Conservation (phyloP, 92 coral and sea anemone species). For the Umimayanthus kanabou region DNA sequence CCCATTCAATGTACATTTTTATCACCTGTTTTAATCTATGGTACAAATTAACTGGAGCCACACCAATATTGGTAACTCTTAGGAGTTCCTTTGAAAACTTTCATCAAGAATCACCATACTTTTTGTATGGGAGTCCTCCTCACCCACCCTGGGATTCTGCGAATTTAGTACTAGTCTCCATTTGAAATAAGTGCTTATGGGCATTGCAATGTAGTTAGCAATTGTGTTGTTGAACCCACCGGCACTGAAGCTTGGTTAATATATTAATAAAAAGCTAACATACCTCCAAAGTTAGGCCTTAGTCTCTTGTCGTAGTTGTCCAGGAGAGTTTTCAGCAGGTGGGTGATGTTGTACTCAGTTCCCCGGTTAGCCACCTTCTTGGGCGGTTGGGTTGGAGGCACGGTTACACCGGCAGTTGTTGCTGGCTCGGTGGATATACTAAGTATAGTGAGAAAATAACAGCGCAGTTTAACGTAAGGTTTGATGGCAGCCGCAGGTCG, state of each 20-base stretch:
- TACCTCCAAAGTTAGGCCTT: constrained; percentile 43
- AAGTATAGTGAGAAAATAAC: no score
- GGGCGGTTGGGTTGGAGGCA: constrained; percentile 2
- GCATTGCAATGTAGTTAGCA: neutral
- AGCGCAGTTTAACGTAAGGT: neutral
- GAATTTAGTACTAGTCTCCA: no score
- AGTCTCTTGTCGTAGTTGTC: constrained; percentile 31
- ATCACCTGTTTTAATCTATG: no score
- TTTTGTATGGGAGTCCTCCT: no score
- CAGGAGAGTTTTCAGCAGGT: constrained; percentile 10
- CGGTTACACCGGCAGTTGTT: neutral
- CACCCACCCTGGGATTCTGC: no score
- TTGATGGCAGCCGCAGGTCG: no score
- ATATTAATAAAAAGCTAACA: neutral
- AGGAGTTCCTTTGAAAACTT: no score
- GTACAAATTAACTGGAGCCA: neutral
- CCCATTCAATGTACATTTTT: no score
- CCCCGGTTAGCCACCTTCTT: neutral
- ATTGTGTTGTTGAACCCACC: neutral
- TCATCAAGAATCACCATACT: no score
- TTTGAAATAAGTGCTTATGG: neutral
- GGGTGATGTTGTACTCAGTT: constrained; percentile 18
- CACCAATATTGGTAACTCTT: no score
- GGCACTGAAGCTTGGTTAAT: neutral
- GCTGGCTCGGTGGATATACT: neutral